Evolutionary conservation across 2,888 invertebrate genomes (phyloP).

Genomic region (Parapristionchus giblindavisi): DNA sequence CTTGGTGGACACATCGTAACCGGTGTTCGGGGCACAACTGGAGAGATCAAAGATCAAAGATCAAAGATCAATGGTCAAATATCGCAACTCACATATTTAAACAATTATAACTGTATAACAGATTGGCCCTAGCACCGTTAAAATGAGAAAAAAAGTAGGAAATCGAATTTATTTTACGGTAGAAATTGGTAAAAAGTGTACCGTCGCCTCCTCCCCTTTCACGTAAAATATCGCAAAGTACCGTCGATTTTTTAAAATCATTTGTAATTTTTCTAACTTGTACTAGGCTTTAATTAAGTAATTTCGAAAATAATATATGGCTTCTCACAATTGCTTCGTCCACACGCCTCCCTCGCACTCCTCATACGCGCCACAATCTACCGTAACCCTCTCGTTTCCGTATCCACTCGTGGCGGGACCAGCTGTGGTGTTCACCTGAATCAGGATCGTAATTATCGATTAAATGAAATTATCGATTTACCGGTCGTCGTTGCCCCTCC

Average conservation of each 20-base stretch:
- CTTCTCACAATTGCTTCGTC: neutral
- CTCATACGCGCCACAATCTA: constrained; percentile 22
- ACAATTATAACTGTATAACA: too few relatives aligned
- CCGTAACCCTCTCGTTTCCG: constrained; percentile 9
- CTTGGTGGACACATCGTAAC: neutral
- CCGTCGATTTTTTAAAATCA: too few relatives aligned
- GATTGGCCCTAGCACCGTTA: too few relatives aligned
- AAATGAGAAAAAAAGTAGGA: too few relatives aligned
- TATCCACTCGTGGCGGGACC: constrained; percentile 3
- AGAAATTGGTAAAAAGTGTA: too few relatives aligned
- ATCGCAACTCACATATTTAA: too few relatives aligned
- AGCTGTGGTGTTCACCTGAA: constrained; percentile 9
- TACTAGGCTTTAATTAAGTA: neutral
- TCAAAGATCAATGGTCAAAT: too few relatives aligned
- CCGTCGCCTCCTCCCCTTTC: too few relatives aligned
- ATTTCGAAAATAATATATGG: neutral
- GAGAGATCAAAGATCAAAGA: too few relatives aligned
- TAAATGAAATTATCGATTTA: neutral
- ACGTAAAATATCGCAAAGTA: too few relatives aligned
- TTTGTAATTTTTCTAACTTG: too few relatives aligned
- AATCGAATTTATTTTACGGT: too few relatives aligned
- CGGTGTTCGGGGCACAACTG: neutral
- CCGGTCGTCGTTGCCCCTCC: constrained; percentile 7
- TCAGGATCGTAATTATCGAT: neutral
- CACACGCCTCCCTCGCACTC: constrained; percentile 7